These are phyloP conservation scores for Anniella stebbinsi DNA, from an alignment of 2,797 vertebrate species.

Conservation along the genomic window DNA sequence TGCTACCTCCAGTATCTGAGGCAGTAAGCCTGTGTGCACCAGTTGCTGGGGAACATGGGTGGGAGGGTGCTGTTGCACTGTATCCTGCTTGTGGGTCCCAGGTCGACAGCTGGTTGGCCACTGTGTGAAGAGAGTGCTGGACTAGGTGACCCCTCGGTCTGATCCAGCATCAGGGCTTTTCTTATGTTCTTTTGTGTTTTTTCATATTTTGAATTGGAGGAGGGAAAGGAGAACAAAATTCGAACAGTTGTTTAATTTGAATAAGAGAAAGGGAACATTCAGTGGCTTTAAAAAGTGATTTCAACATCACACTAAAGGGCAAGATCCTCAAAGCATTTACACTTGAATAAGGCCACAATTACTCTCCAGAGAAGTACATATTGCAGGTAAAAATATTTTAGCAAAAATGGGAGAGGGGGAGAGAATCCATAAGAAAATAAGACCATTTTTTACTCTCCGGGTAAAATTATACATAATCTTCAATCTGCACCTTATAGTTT, in stretches of 20 bases:
- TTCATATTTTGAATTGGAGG: neutral
- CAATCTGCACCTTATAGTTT: too few species aligned
- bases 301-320: neutral
- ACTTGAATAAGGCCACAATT: neutral
- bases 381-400: neutral
- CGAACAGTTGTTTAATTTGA: neutral
- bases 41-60: too few species aligned
- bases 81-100: too few species aligned
- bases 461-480: neutral
- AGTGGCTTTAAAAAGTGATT: neutral
- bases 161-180: too few species aligned
- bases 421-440: neutral
- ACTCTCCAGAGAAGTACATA: neutral
- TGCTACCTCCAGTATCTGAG: too few species aligned
- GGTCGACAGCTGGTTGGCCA: too few species aligned
- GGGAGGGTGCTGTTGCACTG: too few species aligned
- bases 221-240: neutral
- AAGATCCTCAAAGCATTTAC: neutral
- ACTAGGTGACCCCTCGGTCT: too few species aligned
- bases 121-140: too few species aligned
- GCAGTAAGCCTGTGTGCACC: too few species aligned
- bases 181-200: neutral
- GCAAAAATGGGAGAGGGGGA: neutral
- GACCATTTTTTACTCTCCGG: neutral
- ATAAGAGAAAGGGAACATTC: neutral